Percentiles rank a stretch among this genome's conserved stretches.
These are phyloP conservation scores for Tichodroma muraria DNA, from an alignment of 2,113 vertebrate species.

Conservation along the genomic window DNA sequence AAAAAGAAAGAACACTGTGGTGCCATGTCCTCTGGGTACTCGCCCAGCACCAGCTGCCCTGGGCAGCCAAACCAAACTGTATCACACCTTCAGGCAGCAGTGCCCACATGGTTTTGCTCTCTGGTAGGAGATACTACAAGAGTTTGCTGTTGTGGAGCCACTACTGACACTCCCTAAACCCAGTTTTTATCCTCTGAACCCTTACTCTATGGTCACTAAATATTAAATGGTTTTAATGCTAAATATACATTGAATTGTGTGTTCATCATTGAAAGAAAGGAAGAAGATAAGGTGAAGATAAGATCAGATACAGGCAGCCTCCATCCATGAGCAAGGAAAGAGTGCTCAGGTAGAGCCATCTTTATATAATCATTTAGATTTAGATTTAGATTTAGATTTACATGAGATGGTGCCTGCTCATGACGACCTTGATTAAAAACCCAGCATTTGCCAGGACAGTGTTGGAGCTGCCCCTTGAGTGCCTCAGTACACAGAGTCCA, in stretches of 20 bases:
- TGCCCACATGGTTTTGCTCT: background rate
- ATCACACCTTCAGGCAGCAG: background rate
- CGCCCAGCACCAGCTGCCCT: background rate
- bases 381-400: background rate
- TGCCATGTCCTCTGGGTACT: background rate
- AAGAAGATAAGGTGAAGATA: background rate
- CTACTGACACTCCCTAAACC: background rate
- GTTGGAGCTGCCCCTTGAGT: background rate
- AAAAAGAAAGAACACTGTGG: background rate
- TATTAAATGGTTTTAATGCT: background rate
- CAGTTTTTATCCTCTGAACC: background rate
- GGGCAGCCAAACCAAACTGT: background rate
- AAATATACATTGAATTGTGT: background rate
- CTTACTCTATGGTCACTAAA: background rate
- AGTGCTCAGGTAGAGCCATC: background rate
- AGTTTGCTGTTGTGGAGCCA: background rate
- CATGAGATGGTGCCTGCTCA: background rate
- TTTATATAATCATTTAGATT: background rate
- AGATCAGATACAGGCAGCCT: background rate
- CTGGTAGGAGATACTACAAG: background rate
- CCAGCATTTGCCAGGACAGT: background rate
- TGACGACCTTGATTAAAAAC: background rate
- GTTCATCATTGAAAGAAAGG: background rate
- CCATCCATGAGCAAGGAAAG: background rate
- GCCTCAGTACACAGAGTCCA: background rate